A percentile compares a stretch with the other conserved stretches of the same genome.
These are phyloP conservation scores for Trilocha varians DNA, from an alignment of 2,888 invertebrate genomes.

Conservation along the genomic window DNA sequence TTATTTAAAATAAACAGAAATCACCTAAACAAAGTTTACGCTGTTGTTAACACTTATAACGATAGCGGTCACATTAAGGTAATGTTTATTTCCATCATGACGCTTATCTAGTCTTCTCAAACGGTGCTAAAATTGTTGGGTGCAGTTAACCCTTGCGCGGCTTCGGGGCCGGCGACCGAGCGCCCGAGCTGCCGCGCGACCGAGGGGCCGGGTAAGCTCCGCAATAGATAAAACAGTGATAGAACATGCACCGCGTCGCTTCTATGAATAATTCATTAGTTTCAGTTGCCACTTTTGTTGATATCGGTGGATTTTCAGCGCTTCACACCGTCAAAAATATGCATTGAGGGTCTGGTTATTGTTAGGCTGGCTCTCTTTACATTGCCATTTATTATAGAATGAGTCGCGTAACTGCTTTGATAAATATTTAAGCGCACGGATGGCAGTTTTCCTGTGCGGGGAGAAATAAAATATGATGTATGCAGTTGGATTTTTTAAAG, in stretches of 20 bases:
- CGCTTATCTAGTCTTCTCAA: constrained; percentile 66
- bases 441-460: no score
- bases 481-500: no score
- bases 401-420: background rate
- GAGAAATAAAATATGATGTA: no score
- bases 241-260: constrained; percentile 73
- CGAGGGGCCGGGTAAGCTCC: constrained; percentile 49
- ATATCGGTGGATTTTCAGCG: constrained; percentile 72
- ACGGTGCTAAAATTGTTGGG: constrained; percentile 62
- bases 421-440: background rate
- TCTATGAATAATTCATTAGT: constrained; percentile 73
- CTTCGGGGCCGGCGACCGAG: constrained; percentile 24
- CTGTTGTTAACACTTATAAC: constrained; percentile 44
- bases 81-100: constrained; percentile 61
- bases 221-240: constrained; percentile 75
- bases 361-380: constrained; percentile 49
- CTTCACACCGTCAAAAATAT: constrained; percentile 67
- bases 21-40: background rate
- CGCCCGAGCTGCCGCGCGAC: constrained; percentile 33
- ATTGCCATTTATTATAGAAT: constrained; percentile 40
- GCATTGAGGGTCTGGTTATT: constrained; percentile 63
- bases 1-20: background rate
- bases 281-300: constrained; percentile 73
- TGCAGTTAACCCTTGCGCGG: constrained; percentile 66
- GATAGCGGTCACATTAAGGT: constrained; percentile 53